A percentile compares a stretch with the other conserved stretches of the same genome.
Conservation (phyloP, 2,113 vertebrate genomes). For the Mesitornis unicolor region DNA sequence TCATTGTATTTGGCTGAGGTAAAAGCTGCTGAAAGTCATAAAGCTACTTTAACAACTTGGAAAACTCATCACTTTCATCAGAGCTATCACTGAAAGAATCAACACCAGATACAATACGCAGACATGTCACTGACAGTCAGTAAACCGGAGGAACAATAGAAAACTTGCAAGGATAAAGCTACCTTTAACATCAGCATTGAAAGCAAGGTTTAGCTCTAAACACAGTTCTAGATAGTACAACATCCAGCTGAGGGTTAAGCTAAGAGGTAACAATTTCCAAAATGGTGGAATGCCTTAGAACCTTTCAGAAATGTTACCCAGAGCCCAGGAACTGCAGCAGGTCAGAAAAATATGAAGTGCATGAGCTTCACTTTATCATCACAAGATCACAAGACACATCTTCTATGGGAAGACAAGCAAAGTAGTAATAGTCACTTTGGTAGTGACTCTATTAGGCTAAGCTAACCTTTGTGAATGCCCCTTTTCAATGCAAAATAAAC, state of each 20-base stretch:
- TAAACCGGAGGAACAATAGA: neutral
- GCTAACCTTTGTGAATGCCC: neutral
- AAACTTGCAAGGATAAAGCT: neutral
- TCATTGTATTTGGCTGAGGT: neutral
- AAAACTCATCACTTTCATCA: neutral
- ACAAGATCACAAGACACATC: neutral
- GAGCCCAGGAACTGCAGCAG: neutral
- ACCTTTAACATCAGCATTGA: neutral
- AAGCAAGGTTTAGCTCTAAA: neutral
- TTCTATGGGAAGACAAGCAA: neutral
- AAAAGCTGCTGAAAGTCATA: neutral
- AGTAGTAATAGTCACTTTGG: neutral
- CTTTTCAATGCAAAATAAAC: neutral
- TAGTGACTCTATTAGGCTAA: neutral
- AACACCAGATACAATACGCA: neutral
- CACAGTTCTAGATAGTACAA: neutral
- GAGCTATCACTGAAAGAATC: neutral
- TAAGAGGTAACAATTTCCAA: neutral
- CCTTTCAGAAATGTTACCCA: neutral
- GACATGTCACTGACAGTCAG: neutral
- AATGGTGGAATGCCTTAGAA: neutral
- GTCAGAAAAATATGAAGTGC: neutral
- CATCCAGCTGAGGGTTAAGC: neutral
- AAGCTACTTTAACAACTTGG: neutral
- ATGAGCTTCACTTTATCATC: neutral